Evolutionary conservation across 2,888 invertebrate genomes (phyloP).

Genomic region (Podabrus alpinus): DNA sequence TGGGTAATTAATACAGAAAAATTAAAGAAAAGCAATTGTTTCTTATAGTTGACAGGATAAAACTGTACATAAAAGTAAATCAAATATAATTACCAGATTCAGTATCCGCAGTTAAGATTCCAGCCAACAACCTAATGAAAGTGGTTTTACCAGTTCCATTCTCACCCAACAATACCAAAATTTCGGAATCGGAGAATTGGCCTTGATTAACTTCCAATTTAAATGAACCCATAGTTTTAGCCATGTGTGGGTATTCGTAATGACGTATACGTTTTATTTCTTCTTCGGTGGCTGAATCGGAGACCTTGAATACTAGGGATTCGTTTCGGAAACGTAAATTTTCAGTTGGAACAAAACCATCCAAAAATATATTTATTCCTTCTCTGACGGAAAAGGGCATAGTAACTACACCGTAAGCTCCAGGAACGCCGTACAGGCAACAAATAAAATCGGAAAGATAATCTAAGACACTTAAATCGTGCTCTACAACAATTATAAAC

Average conservation of each 20-base stretch:
- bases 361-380: slow-evolving; percentile 99
- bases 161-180: slow-evolving; percentile 94
- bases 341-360: slow-evolving; percentile 99
- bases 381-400: slow-evolving; percentile 99
- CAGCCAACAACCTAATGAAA: slow-evolving; percentile 97
- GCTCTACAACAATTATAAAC: slow-evolving; percentile 98
- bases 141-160: slow-evolving; percentile 99
- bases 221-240: slow-evolving; percentile 81
- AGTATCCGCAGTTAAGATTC: slow-evolving; percentile 88
- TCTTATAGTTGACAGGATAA: too few relatives aligned
- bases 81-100: slow-evolving; percentile 61
- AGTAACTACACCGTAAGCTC: slow-evolving; percentile 99
- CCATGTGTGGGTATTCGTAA: slow-evolving; percentile 94
- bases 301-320: slow-evolving; percentile 96
- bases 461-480: slow-evolving; percentile 97
- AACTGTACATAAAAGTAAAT: background rate
- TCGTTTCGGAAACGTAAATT: slow-evolving; percentile 97
- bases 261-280: slow-evolving; percentile 97
- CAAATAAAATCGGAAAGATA: slow-evolving; percentile 99
- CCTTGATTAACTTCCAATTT: slow-evolving; percentile 81
- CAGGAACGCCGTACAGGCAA: slow-evolving; percentile 96
- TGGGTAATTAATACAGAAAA: too few relatives aligned
- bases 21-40: too few relatives aligned
- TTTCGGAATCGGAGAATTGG: slow-evolving; percentile 98
- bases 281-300: slow-evolving; percentile 96